Evolutionary conservation across 1,140 invertebrate genomes (phyloP), one percentile per base, ranked within the genome.

Genomic region (Choristoneura fumiferana): DNA sequence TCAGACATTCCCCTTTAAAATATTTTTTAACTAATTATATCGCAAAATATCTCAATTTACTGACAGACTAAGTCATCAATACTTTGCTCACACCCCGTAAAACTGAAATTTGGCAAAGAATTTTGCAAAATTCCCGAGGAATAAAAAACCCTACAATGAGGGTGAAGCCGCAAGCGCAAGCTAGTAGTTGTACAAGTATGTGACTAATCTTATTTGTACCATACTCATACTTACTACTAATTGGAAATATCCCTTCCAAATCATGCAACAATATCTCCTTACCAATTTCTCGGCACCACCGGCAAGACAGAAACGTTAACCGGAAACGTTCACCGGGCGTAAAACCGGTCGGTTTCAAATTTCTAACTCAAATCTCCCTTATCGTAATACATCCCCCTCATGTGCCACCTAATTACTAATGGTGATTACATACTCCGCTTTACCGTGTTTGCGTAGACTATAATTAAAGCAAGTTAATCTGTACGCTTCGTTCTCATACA

Each of bases 381-480:
- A 39, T 13, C 39, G 6, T 18, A 1, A 13, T 18, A 49, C 43
- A 43, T 18, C 15, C 4, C 18, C 9, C 6, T 9, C 22, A 29
- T 29, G 17, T 53, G 34, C 34, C 78, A 80, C 62, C 61, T 62
- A 58, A 58, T 63, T 63, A 58, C 49, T 37, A 54, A 57, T 34
- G 52, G 56, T 63, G 56, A 63, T 77, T 76, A 69, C 70, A 67
- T 65, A 39, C 43, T 49, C 43, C 61, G 61, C 69, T 71, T 72
- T 67, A 60, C 71, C 68, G 38, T 78, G 76, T 86, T 84, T 83
- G 72, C 76, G 73, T 71, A 69, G 66, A 77, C 67, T 76, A 76
- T 86, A 86, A 84, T 84, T 86, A 82, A 81, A 73, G 65, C 73
- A 76, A 80, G 71, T 82, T 81, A 82, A 86, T 84, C 81, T 81